Base-by-base conservation (phyloP, 2,888 invertebrate genomes). In the Ctena decussata region DNA sequence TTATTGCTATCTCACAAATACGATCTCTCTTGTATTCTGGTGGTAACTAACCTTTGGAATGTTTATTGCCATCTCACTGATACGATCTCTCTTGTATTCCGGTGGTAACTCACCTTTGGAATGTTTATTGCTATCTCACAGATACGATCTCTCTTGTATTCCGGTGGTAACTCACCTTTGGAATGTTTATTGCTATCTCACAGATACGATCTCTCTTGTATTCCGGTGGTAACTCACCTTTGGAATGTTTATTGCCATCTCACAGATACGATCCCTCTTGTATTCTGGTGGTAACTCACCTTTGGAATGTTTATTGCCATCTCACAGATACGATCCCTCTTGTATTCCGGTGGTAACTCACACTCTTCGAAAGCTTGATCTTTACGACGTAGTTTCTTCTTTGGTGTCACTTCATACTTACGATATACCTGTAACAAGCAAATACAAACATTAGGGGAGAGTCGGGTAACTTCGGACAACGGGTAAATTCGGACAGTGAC, bases 291-390 rank as follows among this genome's bases (percentile, higher is more conserved):
- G 39, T 12, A 80, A 81, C 0, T 85, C 87, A 94, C 94, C 93
- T 94, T 94, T 0, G 94, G 94, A 32, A 94, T 93, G 39, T 87
- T 94, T n/a, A 94, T 85, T 0, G 93, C 82, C 21, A 94, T 90
- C 74, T 94, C 93, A 85, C 92, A 91, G 35, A 94, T 73, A 12
- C 91, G 76, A 37, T 93, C 91, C 39, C 84, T 84, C 69, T 85
- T 89, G 53, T 80, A 84, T 75, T 93, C 91, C 24, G 71, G 71
- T 12, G 76, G 39, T 12, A 80, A 81, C 0, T 85, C 82, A 27
- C 75, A 69, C 2, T 91, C 91, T 0, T 89, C 89, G 24, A 80
- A 70, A 6, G 89, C 88, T 3, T 8, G 12, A 32, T 85, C 86
- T n/a, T 81, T 79, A 15, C 89, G 79, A 65, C 86, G 89, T 21